Conservation (phyloP, 2,888 invertebrate genomes). For the Mylabris sibirica region DNA sequence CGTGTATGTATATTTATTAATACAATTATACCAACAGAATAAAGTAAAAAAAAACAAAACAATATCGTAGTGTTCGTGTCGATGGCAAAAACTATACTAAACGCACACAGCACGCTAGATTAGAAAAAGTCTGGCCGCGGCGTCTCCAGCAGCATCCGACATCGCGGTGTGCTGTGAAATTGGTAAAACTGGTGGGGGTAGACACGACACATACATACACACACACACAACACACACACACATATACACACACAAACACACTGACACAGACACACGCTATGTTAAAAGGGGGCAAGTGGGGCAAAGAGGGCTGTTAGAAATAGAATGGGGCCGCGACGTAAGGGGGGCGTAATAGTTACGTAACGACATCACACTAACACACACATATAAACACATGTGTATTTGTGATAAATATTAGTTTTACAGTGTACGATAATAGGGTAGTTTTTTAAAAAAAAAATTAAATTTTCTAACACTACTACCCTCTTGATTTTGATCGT, state of each 20-base stretch:
- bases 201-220: conserved; percentile 25
- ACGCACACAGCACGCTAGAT: conserved; percentile 51
- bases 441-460: too few relatives aligned
- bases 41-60: conserved; percentile 29
- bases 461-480: not conserved
- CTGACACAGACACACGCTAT: not conserved
- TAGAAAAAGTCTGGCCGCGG: conserved; percentile 58
- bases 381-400: not conserved
- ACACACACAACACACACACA: too few relatives aligned
- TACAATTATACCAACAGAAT: too few relatives aligned
- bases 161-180: conserved; percentile 42
- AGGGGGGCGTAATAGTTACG: conserved; percentile 53
- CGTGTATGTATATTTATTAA: too few relatives aligned
- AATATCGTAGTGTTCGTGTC: conserved; percentile 52
- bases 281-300: not conserved
- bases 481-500: not conserved
- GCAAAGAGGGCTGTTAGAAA: not conserved
- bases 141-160: conserved; percentile 55
- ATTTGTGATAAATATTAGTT: too few relatives aligned
- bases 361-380: conserved; percentile 50
- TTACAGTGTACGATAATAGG: too few relatives aligned
- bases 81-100: conserved; percentile 61
- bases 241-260: not conserved
- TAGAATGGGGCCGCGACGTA: conserved; percentile 12
- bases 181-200: conserved; percentile 45